Conservation (phyloP, 2,113 vertebrate genomes). For the Cygnus atratus region DNA sequence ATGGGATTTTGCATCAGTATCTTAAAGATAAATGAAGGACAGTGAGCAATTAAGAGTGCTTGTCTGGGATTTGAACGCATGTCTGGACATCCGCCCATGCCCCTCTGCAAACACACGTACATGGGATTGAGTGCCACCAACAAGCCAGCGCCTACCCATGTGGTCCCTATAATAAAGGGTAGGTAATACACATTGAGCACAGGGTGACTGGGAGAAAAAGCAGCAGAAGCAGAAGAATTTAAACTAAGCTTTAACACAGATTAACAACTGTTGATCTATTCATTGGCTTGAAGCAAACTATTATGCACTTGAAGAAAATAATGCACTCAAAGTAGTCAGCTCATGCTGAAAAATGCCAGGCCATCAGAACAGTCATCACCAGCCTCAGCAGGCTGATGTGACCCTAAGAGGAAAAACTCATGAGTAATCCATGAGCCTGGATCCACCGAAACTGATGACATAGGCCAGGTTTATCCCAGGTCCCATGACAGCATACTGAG, state of each 20-base stretch:
- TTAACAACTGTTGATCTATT: background rate
- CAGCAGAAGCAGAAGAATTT: background rate
- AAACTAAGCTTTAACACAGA: background rate
- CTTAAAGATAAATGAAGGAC: background rate
- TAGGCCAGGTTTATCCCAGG: background rate
- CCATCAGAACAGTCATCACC: background rate
- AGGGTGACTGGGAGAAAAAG: background rate
- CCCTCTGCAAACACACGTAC: background rate
- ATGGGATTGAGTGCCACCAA: background rate
- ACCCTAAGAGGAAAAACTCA: background rate
- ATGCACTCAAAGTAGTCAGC: background rate
- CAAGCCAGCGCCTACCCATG: background rate
- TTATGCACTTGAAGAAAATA: background rate
- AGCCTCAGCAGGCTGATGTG: background rate
- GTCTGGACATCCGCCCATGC: background rate
- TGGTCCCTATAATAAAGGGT: background rate
- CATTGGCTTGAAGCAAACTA: background rate
- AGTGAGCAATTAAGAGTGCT: background rate
- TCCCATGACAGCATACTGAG: fast-evolving
- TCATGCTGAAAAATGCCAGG: fast-evolving
- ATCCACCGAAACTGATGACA: background rate
- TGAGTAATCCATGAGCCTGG: background rate
- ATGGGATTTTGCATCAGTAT: background rate
- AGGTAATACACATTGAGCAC: background rate
- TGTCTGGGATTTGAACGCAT: background rate